Evolutionary conservation across 2,797 vertebrate genomes (phyloP).

Genomic region (Enteromius mattozi): DNA sequence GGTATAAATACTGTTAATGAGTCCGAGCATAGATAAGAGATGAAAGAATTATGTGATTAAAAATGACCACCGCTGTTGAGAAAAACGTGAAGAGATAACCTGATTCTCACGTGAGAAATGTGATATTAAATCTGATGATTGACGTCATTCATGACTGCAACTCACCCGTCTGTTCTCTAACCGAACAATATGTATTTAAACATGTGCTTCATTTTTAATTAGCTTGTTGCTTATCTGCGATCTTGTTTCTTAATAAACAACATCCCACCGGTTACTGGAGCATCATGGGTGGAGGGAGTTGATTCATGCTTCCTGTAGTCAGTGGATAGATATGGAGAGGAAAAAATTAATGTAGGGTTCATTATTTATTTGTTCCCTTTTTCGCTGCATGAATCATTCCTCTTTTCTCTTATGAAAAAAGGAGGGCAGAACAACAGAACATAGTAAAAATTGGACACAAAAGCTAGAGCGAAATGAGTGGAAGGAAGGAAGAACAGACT

Average conservation of each 20-base stretch:
- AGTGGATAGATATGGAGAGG: background rate
- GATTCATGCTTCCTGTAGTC: slow-evolving; percentile 10
- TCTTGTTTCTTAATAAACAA: slow-evolving; percentile 57
- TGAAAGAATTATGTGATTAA: slow-evolving; percentile 39
- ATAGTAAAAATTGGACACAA: slow-evolving; percentile 30
- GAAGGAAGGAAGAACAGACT: background rate
- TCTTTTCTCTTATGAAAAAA: background rate
- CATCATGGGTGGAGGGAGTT: slow-evolving; percentile 11
- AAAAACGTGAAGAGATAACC: slow-evolving; percentile 45
- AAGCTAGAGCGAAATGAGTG: background rate
- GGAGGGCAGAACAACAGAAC: background rate
- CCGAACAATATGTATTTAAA: slow-evolving; percentile 52
- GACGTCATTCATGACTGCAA: slow-evolving; percentile 17
- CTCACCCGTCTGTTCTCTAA: slow-evolving; percentile 30
- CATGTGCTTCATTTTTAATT: slow-evolving; percentile 63
- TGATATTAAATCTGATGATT: slow-evolving; percentile 60
- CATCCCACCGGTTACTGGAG: slow-evolving; percentile 37
- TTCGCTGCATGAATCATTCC: background rate
- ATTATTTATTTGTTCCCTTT: slow-evolving; percentile 33
- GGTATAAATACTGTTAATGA: slow-evolving; percentile 45
- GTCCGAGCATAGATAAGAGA: slow-evolving; percentile 40
- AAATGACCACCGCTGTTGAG: slow-evolving; percentile 46
- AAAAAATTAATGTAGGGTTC: background rate
- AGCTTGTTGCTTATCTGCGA: slow-evolving; percentile 55
- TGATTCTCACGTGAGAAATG: slow-evolving; percentile 29